A percentile compares a stretch with the other conserved stretches of the same genome.
Conservation (phyloP, 2,797 vertebrate species). For the Premnoplex brunnescens region DNA sequence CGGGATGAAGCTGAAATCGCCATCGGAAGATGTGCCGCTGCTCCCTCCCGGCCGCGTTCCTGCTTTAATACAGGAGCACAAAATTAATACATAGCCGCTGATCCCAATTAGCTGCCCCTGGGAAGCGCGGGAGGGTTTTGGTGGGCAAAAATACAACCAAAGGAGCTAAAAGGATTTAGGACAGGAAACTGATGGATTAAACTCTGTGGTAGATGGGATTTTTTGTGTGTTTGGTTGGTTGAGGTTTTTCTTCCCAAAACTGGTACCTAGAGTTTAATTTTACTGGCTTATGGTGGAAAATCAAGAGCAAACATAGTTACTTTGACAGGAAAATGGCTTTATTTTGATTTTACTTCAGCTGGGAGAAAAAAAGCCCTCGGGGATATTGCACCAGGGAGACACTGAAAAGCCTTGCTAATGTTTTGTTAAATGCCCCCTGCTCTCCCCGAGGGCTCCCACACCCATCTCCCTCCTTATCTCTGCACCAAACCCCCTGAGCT, state of each 20-base stretch:
- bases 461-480: background rate
- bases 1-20: background rate
- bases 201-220: background rate
- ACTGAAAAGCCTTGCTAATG: background rate
- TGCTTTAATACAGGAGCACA: background rate
- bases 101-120: background rate
- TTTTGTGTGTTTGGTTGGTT: no score
- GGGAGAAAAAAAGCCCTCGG: background rate
- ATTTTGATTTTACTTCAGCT: background rate
- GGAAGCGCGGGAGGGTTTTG: background rate
- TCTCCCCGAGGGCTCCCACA: background rate
- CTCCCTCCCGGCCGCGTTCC: background rate
- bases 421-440: background rate
- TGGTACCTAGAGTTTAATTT: background rate
- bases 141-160: background rate
- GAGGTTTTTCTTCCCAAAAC: accelerated
- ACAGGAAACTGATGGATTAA: background rate
- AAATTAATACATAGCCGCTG: background rate
- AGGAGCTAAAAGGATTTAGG: background rate
- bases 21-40: accelerated
- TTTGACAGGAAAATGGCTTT: background rate
- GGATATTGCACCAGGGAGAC: background rate
- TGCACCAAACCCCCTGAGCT: accelerated
- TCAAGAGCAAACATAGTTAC: accelerated
- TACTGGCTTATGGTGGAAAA: background rate